Base-by-base conservation (phyloP, 2,888 invertebrate species). In the Drosophila meridiana region DNA sequence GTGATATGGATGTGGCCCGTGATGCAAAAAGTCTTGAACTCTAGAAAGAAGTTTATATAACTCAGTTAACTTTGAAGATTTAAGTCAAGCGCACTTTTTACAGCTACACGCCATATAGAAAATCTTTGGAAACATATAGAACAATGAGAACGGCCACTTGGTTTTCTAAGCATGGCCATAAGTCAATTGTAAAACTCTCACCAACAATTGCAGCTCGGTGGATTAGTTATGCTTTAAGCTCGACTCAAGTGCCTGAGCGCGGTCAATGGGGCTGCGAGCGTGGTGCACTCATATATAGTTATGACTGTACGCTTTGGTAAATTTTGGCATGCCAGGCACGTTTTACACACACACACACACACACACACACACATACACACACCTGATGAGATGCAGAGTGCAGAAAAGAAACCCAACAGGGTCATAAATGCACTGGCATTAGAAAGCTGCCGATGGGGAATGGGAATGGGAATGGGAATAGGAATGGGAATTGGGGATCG, bases 281-380 rank as follows among this genome's bases (percentile, higher is more conserved):
- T 68, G 53, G 56, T 68, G 60, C 68, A 71, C 63, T 61, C 69
- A 69, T 82, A 43, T 62, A 45, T 52, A 36, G 57, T 72, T 75
- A 71, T 84, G 84, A 72, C 43, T 69, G 48, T 73, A 66, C 76
- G 67, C 48, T 69, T 48, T 58, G 65, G 56, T 65, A 42, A 32
- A 70, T 84, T 87, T 87, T 80, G 82, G 83, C 89, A 89, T 85
- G 86, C 74, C 71, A 60, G 66, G 86, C 84, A 85, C 84, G 90
- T 89, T 89, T 84, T 60, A 84, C 65, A 84, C 50, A 34, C 65
- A 34, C 38, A 68, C 30, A 30, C 20, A 8, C 6, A 42, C 14
- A 26, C 26, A 13, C 30, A 30, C 20, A 8, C 6, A 42, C 14
- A 26, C 26, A 13, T 4, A 20, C 47, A 47, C 38, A 63, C 78